These are phyloP conservation scores for Drosophila rhopaloa DNA, from an alignment of 1,140 invertebrate genomes.

Conservation along the genomic window DNA sequence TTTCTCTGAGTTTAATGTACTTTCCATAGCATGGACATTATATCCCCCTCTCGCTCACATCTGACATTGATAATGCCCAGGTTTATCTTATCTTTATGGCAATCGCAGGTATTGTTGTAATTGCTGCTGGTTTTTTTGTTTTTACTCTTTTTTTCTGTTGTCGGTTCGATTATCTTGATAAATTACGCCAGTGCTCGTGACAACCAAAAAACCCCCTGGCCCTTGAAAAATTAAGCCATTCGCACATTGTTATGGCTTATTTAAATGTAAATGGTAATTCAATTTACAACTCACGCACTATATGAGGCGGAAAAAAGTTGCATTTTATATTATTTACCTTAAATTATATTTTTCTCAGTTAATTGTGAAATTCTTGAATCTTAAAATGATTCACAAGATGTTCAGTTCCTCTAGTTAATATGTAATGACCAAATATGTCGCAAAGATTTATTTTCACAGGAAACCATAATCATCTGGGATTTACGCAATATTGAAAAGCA, in stretches of 20 bases:
- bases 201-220: conserved; percentile 31
- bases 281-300: conserved; percentile 56
- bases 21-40: conserved; percentile 3
- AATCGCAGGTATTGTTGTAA: conserved; percentile 43
- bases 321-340: conserved; percentile 26
- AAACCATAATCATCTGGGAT: conserved; percentile 8
- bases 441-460: conserved; percentile 3
- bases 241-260: conserved; percentile 41
- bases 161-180: conserved; percentile 74
- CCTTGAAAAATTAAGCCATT: conserved; percentile 47
- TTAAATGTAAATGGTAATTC: conserved; percentile 62
- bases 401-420: not conserved
- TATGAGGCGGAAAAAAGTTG: conserved; percentile 10
- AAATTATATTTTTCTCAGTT: conserved; percentile 8
- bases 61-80: conserved; percentile 66
- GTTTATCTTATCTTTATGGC: conserved; percentile 77
- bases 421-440: conserved; percentile 34
- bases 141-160: conserved; percentile 17
- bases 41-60: not conserved
- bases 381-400: conserved; percentile 10
- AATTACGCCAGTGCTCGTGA: conserved; percentile 73
- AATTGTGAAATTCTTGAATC: not conserved
- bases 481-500: conserved; percentile 7
- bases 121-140: conserved; percentile 38
- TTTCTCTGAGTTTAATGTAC: not conserved